phyloP scores from a whole-genome alignment of 2,113 vertebrate genomes.

The human region DNA sequence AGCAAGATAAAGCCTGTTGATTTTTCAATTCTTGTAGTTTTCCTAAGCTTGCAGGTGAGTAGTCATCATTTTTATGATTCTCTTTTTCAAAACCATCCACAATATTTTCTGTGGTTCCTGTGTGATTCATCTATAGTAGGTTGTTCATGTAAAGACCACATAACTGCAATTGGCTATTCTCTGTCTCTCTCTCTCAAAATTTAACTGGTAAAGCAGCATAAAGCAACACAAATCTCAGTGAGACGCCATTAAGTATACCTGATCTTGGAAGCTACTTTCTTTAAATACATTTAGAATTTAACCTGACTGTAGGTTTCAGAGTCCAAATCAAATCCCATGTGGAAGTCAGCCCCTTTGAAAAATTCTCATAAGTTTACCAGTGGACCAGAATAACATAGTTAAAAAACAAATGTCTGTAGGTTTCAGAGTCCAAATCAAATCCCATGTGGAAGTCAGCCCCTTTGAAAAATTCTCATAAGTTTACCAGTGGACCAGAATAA shows the following conservation, averaged over 20 bases:
- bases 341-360: neutral
- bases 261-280: neutral
- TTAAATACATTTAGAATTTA: slow-evolving; percentile 24
- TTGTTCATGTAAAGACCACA: neutral
- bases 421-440: neutral
- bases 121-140: neutral
- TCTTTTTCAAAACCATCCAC: neutral
- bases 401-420: too few species aligned
- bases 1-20: neutral
- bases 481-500: neutral
- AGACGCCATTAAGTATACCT: neutral
- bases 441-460: neutral
- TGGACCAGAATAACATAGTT: too few species aligned
- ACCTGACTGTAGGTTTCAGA: neutral
- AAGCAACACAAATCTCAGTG: neutral
- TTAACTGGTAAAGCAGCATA: neutral
- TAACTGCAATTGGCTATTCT: neutral
- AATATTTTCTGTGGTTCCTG: neutral
- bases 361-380: too few species aligned
- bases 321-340: neutral
- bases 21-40: neutral
- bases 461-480: neutral
- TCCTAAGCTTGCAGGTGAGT: neutral
- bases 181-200: neutral
- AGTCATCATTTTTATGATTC: neutral